Evolutionary conservation across 2,797 vertebrate species (phyloP).

Genomic region (Xenops minutus): DNA sequence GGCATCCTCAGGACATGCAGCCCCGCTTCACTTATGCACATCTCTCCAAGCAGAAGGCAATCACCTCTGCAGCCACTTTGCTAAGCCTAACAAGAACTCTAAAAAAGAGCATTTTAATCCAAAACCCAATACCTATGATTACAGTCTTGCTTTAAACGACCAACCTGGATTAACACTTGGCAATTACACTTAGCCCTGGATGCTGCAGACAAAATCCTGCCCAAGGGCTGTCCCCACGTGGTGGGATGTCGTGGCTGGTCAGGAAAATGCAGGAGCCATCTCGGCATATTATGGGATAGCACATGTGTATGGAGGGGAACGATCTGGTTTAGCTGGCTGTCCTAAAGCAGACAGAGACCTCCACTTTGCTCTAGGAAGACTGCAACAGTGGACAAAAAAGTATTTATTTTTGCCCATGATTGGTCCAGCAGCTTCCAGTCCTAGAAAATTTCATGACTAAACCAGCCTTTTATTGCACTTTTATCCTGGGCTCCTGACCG

Average conservation of each 20-base stretch:
- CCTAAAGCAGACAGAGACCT: constrained; percentile 77
- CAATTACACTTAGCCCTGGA: not conserved
- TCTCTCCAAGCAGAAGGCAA: not conserved
- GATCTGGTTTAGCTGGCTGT: constrained; percentile 65
- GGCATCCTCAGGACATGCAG: not conserved
- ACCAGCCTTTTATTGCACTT: not conserved
- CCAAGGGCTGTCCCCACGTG: not conserved
- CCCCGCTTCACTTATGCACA: not conserved
- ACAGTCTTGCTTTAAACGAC: not conserved
- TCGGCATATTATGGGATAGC: accelerated
- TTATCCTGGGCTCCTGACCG: not conserved
- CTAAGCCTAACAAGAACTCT: not conserved
- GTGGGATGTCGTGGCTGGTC: not conserved
- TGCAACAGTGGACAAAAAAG: constrained; percentile 65
- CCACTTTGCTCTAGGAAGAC: constrained; percentile 75
- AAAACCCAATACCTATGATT: not conserved
- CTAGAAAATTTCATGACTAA: not conserved
- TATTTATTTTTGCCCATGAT: constrained; percentile 54
- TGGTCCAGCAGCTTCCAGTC: constrained; percentile 71
- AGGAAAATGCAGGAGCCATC: not conserved
- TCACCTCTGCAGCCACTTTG: not conserved
- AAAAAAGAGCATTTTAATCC: not conserved
- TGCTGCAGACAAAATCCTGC: not conserved
- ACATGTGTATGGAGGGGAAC: constrained; percentile 71
- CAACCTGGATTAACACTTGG: not conserved